Base-by-base conservation (phyloP, 2,888 invertebrate genomes). In the Habroteleia sp. region DNA sequence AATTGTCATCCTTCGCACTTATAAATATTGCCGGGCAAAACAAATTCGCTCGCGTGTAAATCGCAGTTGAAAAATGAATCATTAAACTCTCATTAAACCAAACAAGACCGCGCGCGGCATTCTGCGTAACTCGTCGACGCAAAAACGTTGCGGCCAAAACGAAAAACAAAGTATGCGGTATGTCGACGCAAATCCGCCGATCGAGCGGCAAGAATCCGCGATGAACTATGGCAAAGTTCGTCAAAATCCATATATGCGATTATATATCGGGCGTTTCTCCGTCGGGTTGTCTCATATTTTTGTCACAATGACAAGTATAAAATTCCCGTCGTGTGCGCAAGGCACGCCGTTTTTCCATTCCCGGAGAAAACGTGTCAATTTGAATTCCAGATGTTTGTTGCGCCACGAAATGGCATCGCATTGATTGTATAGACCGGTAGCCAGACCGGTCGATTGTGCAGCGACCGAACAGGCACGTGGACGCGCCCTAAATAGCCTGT, bases 311-410 rank as follows among this genome's bases (percentile, higher is more conserved):
- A 52, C 60, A 62, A 37, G 44, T 44, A 60, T 69, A 52, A 69
- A 60, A 69, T 69, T 60, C 20, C 16, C 52, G 52, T 62, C 37
- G 46, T 35, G 56, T 48, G 68, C 41, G 39, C 68, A 27, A 48
- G 39, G 35, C 65, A 52, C 56, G 63, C 42, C 16, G 63, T 63
- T 74, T 74, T 68, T 56, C 68, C 68, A 68, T 74, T 54, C 68
- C 25, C 56, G 68, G 62, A 68, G 68, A 74, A 74, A 74, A 68
- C 74, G 74, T 66, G 73, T 73, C 73, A 66, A 73, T 73, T 73
- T 73, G 73, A 73, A 66, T 73, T 73, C 73, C 73, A 74, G 68
- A 74, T 74, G 68, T 68, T 74, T 74, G 74, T 74, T 74, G 74
- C 74, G 68, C 74, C 68, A 74, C 74, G 62, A 68, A 74, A 68